Conservation (phyloP, 2,113 vertebrate genomes). For the Tetrax tetrax region DNA sequence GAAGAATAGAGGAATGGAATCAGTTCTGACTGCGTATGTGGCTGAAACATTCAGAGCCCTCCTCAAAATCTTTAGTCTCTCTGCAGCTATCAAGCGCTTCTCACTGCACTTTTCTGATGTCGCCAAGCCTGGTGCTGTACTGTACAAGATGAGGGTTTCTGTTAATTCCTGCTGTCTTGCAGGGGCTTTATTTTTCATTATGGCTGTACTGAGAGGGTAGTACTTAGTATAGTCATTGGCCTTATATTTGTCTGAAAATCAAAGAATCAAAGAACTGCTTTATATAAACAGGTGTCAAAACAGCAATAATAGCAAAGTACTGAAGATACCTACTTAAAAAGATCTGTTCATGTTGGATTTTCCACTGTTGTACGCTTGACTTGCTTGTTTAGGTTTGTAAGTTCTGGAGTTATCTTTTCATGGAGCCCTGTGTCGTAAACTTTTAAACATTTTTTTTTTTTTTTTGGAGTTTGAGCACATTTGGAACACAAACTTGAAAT, state of each 20-base stretch:
- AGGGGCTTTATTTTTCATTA: not conserved
- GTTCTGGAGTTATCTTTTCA: not conserved
- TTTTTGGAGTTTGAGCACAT: not conserved
- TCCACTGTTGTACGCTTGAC: not conserved
- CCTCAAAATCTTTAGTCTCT: not conserved
- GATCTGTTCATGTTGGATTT: not conserved
- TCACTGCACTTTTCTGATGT: not conserved
- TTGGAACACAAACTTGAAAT: not conserved
- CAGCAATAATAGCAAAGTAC: not conserved
- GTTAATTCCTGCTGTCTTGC: not conserved
- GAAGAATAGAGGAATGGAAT: not conserved
- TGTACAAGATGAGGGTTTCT: not conserved
- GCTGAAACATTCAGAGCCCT: not conserved
- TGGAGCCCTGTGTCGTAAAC: rapidly evolving
- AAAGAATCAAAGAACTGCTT: not conserved
- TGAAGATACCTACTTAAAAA: not conserved
- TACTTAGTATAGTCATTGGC: not conserved
- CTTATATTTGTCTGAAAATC: not conserved
- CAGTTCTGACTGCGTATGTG: not conserved
- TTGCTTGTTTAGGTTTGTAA: not conserved
- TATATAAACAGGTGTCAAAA: not conserved
- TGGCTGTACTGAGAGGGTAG: not conserved
- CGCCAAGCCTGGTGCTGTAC: not conserved
- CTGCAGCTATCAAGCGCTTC: not conserved
- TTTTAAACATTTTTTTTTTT: not conserved